phyloP scores from a whole-genome alignment of 1,140 invertebrate species.

The Sinella curviseta region DNA sequence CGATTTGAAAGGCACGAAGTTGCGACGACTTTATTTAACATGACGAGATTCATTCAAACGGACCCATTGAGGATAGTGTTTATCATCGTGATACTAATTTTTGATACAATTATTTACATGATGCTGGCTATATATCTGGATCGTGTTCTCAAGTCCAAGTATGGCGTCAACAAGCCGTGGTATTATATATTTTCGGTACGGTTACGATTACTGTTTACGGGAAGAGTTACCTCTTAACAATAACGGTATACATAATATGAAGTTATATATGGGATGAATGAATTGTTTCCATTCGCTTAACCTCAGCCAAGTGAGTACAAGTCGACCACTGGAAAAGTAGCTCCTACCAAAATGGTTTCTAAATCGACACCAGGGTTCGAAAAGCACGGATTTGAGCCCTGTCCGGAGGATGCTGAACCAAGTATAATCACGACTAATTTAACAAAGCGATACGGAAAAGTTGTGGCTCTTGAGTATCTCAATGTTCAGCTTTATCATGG shows the following conservation, averaged over 20 bases:
- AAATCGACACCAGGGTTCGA: neutral
- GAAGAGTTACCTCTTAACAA: too few species aligned
- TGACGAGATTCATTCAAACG: neutral
- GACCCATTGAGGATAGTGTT: neutral
- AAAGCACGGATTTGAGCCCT: neutral
- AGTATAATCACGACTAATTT: neutral
- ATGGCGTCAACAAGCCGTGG: neutral
- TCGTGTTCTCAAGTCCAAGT: neutral
- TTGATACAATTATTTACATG: neutral
- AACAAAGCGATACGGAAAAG: neutral
- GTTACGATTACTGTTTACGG: neutral
- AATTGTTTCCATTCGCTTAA: too few species aligned
- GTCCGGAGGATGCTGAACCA: neutral
- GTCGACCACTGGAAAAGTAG: too few species aligned
- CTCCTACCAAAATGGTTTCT: too few species aligned
- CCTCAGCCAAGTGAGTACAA: too few species aligned
- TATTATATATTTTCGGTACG: neutral
- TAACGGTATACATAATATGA: too few species aligned
- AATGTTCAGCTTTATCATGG: neutral
- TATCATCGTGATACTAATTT: neutral
- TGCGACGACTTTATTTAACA: neutral
- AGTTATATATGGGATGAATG: too few species aligned
- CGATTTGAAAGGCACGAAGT: neutral
- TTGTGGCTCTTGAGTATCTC: neutral
- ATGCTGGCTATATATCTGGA: neutral